Base-by-base conservation (phyloP, 92 coral and sea anemone genomes). In the Epizoanthus ramosus region DNA sequence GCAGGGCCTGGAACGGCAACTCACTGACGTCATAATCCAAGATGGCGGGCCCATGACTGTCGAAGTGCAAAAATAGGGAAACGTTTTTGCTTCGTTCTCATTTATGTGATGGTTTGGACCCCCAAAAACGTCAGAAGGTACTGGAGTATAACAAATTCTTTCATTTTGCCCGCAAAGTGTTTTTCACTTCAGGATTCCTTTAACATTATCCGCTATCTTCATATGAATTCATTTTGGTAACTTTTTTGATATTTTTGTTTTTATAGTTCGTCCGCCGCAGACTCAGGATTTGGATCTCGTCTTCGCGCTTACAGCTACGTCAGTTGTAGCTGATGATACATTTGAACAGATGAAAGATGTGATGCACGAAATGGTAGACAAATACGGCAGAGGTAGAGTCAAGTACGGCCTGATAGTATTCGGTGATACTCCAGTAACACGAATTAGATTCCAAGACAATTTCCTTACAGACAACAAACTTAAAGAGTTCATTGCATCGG, bases 241-340 rank as follows among this genome's bases (percentile, higher is more conserved):
- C 23, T 15, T 59, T 39, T 68, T 35, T 57, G 12, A 37, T 37
- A 28, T 8, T 21, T 21, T 14, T 59, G 35, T 22, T 77, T 24
- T 86, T 68, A 19, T 8, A 68, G 72, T 50, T 41, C 64, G 63
- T 63, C 82, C 72, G 61, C 86, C 79, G 12, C 86, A 83, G 35
- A 74, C 84, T 21, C 71, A 87, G 68, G 79, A 74, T 58, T 50
- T 82, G 63, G 90, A 87, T 21, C 83, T 87, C 22, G 74, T 65
- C 17, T 87, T 87, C 33, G 86, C 85, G 72, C 71, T 87, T 45
- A 80, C 86, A 64, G 84, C 90, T 80, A 85, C 90, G 22, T 64
- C 79, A 53, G 74, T 83, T n/a, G 65, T 52, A 15, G 86, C 86
- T 2, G 73, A 53, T 6, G 79, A 82, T 35, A 81, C 79, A 1